phyloP scores from a whole-genome alignment of 2,888 invertebrate species.

The Noctua fimbriata region DNA sequence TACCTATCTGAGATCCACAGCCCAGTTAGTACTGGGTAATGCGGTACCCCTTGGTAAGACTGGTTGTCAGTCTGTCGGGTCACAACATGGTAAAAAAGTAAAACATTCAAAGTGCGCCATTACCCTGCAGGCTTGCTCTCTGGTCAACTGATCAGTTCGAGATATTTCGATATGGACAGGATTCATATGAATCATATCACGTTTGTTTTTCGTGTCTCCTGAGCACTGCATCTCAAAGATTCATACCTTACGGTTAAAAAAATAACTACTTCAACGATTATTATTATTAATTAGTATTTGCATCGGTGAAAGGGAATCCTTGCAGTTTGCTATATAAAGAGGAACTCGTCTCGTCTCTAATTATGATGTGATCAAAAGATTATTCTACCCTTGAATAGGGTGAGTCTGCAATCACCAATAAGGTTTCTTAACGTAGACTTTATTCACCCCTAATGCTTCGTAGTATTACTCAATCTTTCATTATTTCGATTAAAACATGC shows the following conservation, averaged over 20 bases:
- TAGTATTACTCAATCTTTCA: neutral
- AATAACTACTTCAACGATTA: no score
- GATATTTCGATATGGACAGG: neutral
- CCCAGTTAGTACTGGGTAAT: no score
- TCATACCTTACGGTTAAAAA: no score
- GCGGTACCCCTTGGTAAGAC: no score
- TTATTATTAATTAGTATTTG: no score
- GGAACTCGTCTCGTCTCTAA: neutral
- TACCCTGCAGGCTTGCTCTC: neutral
- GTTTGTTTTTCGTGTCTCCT: no score
- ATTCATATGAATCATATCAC: neutral
- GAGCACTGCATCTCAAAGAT: no score
- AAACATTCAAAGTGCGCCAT: no score
- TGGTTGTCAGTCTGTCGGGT: no score
- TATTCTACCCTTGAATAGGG: constrained; percentile 20
- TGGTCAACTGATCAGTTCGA: neutral
- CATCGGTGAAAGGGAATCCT: no score
- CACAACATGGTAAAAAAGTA: no score
- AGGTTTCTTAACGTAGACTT: constrained; percentile 4
- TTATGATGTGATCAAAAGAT: constrained; percentile 40
- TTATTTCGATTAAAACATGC: neutral
- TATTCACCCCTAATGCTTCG: neutral
- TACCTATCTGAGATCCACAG: no score
- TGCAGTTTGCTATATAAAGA: neutral
- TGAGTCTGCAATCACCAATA: neutral